Evolutionary conservation across 1,140 invertebrate genomes (phyloP), one percentile per base, ranked within the genome.

Genomic region (Zaprionus tsacasi): DNA sequence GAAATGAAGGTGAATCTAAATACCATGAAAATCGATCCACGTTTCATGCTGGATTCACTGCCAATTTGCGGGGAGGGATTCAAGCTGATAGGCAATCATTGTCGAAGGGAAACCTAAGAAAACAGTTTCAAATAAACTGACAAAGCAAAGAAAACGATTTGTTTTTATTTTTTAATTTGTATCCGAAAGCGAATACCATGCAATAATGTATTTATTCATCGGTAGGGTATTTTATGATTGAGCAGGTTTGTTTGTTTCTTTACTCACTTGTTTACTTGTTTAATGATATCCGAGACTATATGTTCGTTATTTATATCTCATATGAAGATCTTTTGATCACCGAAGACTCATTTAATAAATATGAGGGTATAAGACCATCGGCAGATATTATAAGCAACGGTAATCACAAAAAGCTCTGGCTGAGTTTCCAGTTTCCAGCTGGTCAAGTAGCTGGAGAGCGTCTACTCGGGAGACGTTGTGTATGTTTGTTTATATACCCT

Each of bases 41-140:
- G 83, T 15, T 78, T 83, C 36, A 65, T 69, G 11, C 71, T 88
- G 27, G 83, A 83, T 8, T 56, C 80, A 3, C 6, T 68, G 7
- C 56, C 15, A 12, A 43, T 60, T 6, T 88, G 83, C 43, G 52
- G 38, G 3, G 55, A 68, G 1, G 83, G 83, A 0, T 72, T 43
- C 3, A 78, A 50, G 6, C 33, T 72, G n/a, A 68, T 50, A 8
- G 55, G 30, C 1, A 40, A 11, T 12, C 69, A 75, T 48, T 88
- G 83, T 50, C 83, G 78, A 8, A 81, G 81, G 33, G 40, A 35
- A 36, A 80, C 71, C 25, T 81, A 30, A 30, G 65, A 13, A 21
- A 40, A 17, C 6, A 25, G 17, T 8, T 50, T 50, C 10, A 17
- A 36, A 59, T 55, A 52, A 15, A 48, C 33, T 64, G 38, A 55